Evolutionary conservation across 2,888 invertebrate species (phyloP), one percentile per base, ranked within the genome.

Genomic region (Oligia fasciuncula): DNA sequence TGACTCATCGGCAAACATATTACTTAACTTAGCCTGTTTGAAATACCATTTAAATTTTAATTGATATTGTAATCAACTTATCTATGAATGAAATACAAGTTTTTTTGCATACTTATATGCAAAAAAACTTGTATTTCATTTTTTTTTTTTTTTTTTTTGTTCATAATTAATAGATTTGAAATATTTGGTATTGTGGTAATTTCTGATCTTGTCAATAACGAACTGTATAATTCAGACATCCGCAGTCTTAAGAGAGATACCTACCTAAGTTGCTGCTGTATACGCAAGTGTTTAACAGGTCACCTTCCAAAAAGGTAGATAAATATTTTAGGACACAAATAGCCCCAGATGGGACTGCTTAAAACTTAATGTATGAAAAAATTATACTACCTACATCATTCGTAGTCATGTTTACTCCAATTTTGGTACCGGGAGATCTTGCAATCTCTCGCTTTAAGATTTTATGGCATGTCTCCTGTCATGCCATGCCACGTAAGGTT

Each of bases 1-100:
- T 79, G 71, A 86, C 23, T 79, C 84, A 86, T 74, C 46, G 65
- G 4, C 29, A 14, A 66, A 79, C 68, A 86, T 76, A 57, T 49
- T 35, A 77, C 13, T 66, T 35, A 54, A 72, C 19, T 40, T 65
- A 73, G 57, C 62, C n/a, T 66, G 35, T 57, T 69, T 23, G 4
- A n/a, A 11, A 66, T 57, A n/a, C 8, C 0, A 51, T 51, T 76
- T 3, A 65, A 43, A 65, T 4, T 40, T 40, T 40, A 40, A 40
- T 5, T 40, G 40, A 40, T 40, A 40, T 40, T 40, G 4, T 40
- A 40, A 40, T 40, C 40, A 40, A 40, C 5, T 40, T 40, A 40
- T 40, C 40, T 6, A 40, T 40, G 40, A 40, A 40, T 40, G 40
- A 40, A 40, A 35, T 35, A 35, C 35, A 35, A 35, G 35, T 35